phyloP scores from a whole-genome alignment of 2,797 vertebrate species.

The Enteromius mattozi region DNA sequence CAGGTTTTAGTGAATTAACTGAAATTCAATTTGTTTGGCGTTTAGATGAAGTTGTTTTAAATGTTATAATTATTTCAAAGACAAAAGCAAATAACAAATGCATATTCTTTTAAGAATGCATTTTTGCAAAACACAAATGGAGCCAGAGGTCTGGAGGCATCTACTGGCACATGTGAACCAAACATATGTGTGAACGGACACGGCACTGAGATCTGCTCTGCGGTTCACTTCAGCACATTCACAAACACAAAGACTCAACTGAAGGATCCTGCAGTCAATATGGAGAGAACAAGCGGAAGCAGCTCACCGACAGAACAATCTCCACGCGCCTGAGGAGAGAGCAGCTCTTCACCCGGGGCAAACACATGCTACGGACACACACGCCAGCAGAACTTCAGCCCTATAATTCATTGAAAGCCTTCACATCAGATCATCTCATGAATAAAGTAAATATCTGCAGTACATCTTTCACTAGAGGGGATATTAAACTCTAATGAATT shows the following conservation, averaged over 20 bases:
- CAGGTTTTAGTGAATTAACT: neutral
- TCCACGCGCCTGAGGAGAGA: slow-evolving; percentile 45
- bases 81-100: neutral
- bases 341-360: slow-evolving; percentile 30
- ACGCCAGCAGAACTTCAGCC: slow-evolving; percentile 27
- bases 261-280: slow-evolving; percentile 53
- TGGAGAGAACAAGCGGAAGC: neutral
- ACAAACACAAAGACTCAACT: slow-evolving; percentile 30
- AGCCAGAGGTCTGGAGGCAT: slow-evolving; percentile 48
- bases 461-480: slow-evolving; percentile 19
- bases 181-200: slow-evolving; percentile 65
- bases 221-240: slow-evolving; percentile 61
- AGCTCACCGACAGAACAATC: slow-evolving; percentile 20
- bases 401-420: slow-evolving; percentile 23
- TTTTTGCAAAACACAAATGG: slow-evolving; percentile 9
- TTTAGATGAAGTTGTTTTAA: neutral
- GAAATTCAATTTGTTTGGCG: neutral
- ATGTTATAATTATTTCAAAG: neutral
- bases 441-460: slow-evolving; percentile 24
- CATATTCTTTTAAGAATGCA: neutral
- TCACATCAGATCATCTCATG: slow-evolving; percentile 19
- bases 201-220: slow-evolving; percentile 53
- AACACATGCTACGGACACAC: slow-evolving; percentile 6
- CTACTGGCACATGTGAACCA: slow-evolving; percentile 55
- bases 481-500: slow-evolving; percentile 35